phyloP scores from a whole-genome alignment of 2,113 vertebrate genomes.

The Heterotis niloticus region DNA sequence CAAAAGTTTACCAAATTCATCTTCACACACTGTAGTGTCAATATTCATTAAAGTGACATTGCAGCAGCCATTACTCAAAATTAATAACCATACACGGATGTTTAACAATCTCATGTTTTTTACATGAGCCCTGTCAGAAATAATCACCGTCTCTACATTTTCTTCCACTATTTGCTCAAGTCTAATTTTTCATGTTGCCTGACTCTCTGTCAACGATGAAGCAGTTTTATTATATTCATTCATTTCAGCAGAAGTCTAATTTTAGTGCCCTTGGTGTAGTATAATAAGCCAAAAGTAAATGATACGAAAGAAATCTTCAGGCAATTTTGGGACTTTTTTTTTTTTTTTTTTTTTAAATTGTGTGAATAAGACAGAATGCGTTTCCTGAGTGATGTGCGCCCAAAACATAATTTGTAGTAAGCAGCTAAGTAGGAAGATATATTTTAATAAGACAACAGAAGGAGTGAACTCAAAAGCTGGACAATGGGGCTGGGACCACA shows the following conservation, averaged over 20 bases:
- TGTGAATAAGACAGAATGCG: slow-evolving; percentile 12
- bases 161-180: slow-evolving; percentile 51
- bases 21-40: slow-evolving; percentile 48
- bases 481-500: no score
- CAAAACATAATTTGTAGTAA: not conserved
- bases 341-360: slow-evolving; percentile 33
- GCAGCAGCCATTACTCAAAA: slow-evolving; percentile 67
- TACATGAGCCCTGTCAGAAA: slow-evolving; percentile 77
- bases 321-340: slow-evolving; percentile 46
- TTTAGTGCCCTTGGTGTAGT: slow-evolving; percentile 46
- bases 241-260: slow-evolving; percentile 52
- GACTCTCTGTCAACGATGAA: slow-evolving; percentile 62
- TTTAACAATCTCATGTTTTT: slow-evolving; percentile 73
- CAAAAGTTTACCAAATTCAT: slow-evolving; percentile 22
- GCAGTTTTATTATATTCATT: slow-evolving; percentile 44
- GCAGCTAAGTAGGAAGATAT: not conserved
- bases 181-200: slow-evolving; percentile 65
- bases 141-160: slow-evolving; percentile 74
- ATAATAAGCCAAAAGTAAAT: slow-evolving; percentile 33
- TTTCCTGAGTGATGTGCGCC: not conserved
- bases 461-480: no score
- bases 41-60: slow-evolving; percentile 73
- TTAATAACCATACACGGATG: slow-evolving; percentile 76
- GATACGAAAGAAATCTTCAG: not conserved
- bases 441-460: not conserved